Evolutionary conservation across 2,113 vertebrate genomes (phyloP).

Genomic region (Struthio camelus): DNA sequence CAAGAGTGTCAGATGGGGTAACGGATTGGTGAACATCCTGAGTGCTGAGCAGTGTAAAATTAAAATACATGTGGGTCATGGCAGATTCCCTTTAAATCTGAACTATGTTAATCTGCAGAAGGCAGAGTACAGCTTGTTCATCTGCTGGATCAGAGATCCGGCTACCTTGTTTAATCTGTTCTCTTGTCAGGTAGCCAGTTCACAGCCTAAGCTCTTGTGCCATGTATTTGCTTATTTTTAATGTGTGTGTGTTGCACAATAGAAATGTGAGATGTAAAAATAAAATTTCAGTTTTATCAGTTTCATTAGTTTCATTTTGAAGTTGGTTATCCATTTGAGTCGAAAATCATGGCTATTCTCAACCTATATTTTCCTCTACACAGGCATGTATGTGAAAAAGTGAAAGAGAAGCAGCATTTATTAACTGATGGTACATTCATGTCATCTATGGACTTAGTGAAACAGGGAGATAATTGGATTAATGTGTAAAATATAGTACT

Average conservation of each 20-base stretch:
- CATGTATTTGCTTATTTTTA: neutral
- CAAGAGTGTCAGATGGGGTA: neutral
- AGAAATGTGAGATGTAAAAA: neutral
- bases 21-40: neutral
- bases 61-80: neutral
- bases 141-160: neutral
- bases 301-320: neutral
- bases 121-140: neutral
- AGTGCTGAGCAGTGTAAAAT: neutral
- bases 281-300: neutral
- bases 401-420: neutral
- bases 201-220: neutral
- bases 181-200: neutral
- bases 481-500: constrained; percentile 24
- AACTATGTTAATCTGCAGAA: neutral
- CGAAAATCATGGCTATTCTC: neutral
- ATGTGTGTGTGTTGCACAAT: neutral
- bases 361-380: neutral
- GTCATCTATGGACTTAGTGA: neutral
- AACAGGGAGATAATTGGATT: constrained; percentile 17
- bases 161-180: neutral
- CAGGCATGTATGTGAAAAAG: neutral
- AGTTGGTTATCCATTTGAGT: neutral
- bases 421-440: neutral
- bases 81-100: neutral